These are phyloP conservation scores for Melanogrammus aeglefinus DNA, from an alignment of 2,797 vertebrate species.

Conservation along the genomic window DNA sequence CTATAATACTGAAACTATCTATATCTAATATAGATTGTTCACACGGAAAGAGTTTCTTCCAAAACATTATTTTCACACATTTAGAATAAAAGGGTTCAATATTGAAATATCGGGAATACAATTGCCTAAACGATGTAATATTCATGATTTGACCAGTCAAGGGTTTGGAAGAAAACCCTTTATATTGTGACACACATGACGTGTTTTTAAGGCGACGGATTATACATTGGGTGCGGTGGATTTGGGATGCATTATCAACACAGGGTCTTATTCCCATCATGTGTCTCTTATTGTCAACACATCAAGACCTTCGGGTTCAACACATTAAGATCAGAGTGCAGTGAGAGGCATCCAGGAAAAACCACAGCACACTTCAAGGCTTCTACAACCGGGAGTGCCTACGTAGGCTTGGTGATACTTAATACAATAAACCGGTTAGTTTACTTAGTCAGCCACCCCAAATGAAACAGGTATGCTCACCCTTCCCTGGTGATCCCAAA, in stretches of 20 bases:
- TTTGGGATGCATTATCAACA: constrained; percentile 5
- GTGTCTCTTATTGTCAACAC: constrained; percentile 35
- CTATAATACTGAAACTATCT: constrained; percentile 11
- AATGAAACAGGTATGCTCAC: constrained; percentile 67
- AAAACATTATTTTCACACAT: background rate
- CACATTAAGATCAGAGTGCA: background rate
- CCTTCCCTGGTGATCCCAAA: constrained; percentile 76
- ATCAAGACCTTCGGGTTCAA: constrained; percentile 22
- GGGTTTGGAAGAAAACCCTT: constrained; percentile 40
- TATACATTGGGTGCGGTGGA: constrained; percentile 33
- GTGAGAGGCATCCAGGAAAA: background rate
- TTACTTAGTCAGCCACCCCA: constrained; percentile 30
- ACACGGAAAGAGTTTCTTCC: constrained; percentile 49
- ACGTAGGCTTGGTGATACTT: constrained; percentile 30
- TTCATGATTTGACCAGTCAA: background rate
- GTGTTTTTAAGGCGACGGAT: constrained; percentile 12
- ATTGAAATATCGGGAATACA: background rate
- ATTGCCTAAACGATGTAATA: background rate
- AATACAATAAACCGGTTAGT: background rate
- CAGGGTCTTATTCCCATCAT: constrained; percentile 21
- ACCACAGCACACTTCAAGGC: background rate
- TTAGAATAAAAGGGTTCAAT: too few relatives aligned
- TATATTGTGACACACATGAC: constrained; percentile 45
- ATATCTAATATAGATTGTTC: constrained; percentile 34
- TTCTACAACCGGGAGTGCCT: background rate